Evolutionary conservation across 2,797 vertebrate genomes (phyloP), one percentile per base, ranked within the genome.

Genomic region (Sebastiscus tertius): DNA sequence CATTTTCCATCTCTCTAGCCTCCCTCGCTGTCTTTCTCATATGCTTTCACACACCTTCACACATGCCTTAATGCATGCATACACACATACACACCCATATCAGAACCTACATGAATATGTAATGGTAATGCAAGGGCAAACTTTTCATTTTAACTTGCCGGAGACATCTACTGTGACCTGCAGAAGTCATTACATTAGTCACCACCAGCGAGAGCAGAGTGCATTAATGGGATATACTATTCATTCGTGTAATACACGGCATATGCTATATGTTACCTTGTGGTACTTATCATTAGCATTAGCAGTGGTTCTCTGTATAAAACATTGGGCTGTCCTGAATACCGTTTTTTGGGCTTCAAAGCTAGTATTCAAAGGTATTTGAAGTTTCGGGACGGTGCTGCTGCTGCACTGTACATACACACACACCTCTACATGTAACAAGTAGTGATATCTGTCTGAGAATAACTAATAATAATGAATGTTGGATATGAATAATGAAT

Each of bases 1-100:
- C 18, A 27, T 77, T 85, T 77, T 72, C 49, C 55, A 63, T 75
- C 63, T 74, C 77, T 46, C 20, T 26, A 18, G 60, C 58, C 18
- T 64, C 54, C 52, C 36, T 68, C 14, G 1, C 74, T 46, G 2
- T 27, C 59, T 70, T 46, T 74, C 36, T 80, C 24, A 55, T 66
- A 63, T 49, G 65, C 59, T 27, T 7, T 56, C 54, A 64, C 27
- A 49, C 65, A 34, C 33, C 52, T 71, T 33, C 29, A 63, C 75
- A 65, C 79, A 63, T 12, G 42, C 36, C 27, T 7, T 36, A 61
- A 81, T 63, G 69, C 64, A 79, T 71, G 55, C 64, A 77, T 5
- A 61, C n/a, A 39, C 65, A 29, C 42, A 79, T 56, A 69, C 71
- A 42, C 9, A 29, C 63, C 31, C 6, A 24, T 49, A 3, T 33